Evolutionary conservation across 2,797 vertebrate genomes (phyloP).

Genomic region (Falco rusticolus): DNA sequence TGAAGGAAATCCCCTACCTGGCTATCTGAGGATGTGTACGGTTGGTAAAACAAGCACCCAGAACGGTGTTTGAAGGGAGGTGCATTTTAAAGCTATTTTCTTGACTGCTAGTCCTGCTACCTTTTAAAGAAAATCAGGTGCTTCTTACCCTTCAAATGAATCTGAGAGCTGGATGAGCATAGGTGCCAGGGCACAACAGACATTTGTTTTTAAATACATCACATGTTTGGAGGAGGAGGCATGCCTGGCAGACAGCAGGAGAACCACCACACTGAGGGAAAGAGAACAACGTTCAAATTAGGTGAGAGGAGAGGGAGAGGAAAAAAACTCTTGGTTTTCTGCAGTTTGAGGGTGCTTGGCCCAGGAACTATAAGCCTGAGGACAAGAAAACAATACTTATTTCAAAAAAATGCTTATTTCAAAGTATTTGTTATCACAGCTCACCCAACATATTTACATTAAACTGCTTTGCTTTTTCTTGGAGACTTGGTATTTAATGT

Average conservation of each 20-base stretch:
- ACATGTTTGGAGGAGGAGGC: not conserved
- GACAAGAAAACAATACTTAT: not conserved
- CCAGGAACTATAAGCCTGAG: not conserved
- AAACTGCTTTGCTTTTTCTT: not conserved
- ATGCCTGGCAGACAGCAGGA: slow-evolving; percentile 3
- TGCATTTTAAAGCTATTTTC: not conserved
- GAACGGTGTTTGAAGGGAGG: not conserved
- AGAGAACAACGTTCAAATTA: not conserved
- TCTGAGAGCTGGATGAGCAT: not conserved
- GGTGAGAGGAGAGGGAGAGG: not conserved
- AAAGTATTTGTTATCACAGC: not conserved
- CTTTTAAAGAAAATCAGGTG: not conserved
- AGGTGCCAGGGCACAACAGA: not conserved
- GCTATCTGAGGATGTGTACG: fast-evolving
- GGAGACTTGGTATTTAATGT: slow-evolving; percentile 5
- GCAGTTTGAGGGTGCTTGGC: not conserved
- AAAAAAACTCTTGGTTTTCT: not conserved
- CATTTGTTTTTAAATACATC: not conserved
- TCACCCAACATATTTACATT: not conserved
- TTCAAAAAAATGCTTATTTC: not conserved
- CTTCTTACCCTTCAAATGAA: not conserved
- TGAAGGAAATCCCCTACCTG: not conserved
- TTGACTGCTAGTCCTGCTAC: not conserved
- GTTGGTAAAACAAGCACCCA: not conserved
- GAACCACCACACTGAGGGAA: not conserved